Evolutionary conservation across 2,888 invertebrate genomes (phyloP), one percentile per base, ranked within the genome.

Genomic region (Linnaemya vulpina): DNA sequence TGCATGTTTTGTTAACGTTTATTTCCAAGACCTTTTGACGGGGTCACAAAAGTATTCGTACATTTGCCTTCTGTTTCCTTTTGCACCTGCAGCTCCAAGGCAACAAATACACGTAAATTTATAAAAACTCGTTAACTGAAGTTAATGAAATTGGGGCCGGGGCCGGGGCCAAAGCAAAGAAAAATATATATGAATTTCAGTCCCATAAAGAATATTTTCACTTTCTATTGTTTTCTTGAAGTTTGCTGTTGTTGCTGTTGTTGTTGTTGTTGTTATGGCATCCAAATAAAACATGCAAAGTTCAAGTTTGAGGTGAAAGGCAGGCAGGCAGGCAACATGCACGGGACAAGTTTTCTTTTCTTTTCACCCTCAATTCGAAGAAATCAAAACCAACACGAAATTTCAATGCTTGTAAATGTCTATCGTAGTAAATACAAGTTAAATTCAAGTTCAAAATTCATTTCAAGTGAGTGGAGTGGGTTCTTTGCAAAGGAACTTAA

Each of bases 21-120:
- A 76, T 84, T 84, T 80, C 30, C 60, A 76, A 76, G 80, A 79
- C 84, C 84, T 84, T 84, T 43, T 20, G 30, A 5, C 43, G 62
- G 74, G 80, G 67, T 53, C 74, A 75, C 62, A 62, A 80, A 71
- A 55, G 11, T 35, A 46, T 58, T 46, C n/a, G n/a, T n/a, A n/a
- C n/a, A n/a, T n/a, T 22, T 15, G 35, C 4, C 58, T 30, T 8
- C 5, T 30, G 51, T 67, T 17, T 20, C 1, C 65, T 25, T 30
- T 22, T 53, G 15, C 22, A 30, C 17, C 25, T 58, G 13, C 1
- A 68, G 25, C 20, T 4, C 53, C 53, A 60, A 51, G 73, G 68
- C 13, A 49, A 30, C 46, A 49, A 35, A n/a, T n/a, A n/a, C n/a
- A n/a, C n/a, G n/a, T 1, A 60, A 35, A 15, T 25, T 40, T 1